phyloP scores from a whole-genome alignment of 2,888 invertebrate genomes.

The Acrocyrtus sp. region DNA sequence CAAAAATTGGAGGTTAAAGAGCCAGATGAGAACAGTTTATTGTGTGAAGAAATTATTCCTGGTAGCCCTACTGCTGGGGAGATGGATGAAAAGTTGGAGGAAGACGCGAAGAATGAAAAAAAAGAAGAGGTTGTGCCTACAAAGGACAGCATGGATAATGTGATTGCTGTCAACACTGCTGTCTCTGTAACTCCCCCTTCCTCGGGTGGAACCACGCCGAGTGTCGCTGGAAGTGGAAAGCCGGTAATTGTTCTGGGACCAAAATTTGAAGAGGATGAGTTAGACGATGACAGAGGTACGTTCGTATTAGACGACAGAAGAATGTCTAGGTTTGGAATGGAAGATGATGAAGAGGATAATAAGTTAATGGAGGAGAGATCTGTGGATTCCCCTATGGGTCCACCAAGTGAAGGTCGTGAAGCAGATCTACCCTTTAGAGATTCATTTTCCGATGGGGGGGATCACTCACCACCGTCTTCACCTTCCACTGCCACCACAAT shows the following conservation, averaged over 20 bases:
- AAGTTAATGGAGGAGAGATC: conserved; percentile 24
- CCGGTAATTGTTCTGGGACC: conserved; percentile 39
- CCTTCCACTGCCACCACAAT: conserved; percentile 28
- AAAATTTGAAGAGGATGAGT: conserved; percentile 21
- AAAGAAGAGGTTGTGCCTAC: neutral
- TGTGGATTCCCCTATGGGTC: conserved; percentile 44
- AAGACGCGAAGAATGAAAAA: neutral
- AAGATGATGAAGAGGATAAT: conserved; percentile 25
- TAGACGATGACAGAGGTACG: conserved; percentile 21
- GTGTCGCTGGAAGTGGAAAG: conserved; percentile 17
- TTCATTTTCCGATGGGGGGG: conserved; percentile 26
- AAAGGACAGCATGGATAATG: neutral
- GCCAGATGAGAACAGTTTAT: conserved; percentile 66
- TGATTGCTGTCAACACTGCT: neutral
- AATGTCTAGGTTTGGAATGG: neutral
- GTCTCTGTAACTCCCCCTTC: neutral
- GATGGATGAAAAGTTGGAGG: conserved; percentile 41
- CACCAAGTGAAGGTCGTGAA: conserved; percentile 39
- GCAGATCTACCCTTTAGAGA: conserved; percentile 34
- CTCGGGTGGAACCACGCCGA: neutral
- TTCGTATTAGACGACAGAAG: conserved; percentile 2
- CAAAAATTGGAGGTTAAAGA: conserved; percentile 5
- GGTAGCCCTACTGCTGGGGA: conserved; percentile 75
- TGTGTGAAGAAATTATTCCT: conserved; percentile 92
- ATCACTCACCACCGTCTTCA: conserved; percentile 31